Evolutionary conservation across 2,888 invertebrate genomes (phyloP).

Genomic region (Pseudococcus viburni): DNA sequence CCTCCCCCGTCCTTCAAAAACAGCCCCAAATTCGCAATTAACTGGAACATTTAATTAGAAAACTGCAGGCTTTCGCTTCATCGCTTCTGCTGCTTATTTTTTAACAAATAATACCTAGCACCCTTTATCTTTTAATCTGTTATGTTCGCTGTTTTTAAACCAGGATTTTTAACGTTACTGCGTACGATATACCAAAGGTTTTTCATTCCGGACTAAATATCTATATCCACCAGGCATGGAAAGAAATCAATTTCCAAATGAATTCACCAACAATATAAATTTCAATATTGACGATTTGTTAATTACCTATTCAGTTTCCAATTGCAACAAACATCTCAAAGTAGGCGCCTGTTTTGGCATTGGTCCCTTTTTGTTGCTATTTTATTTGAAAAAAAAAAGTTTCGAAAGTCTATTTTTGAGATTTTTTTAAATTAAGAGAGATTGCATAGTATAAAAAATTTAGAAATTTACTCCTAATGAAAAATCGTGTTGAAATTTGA

Average conservation of each 20-base stretch:
- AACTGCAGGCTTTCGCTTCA: slow-evolving; percentile 58
- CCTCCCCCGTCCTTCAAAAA: slow-evolving; percentile 60
- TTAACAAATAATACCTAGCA: slow-evolving; percentile 49
- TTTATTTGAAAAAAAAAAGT: too few relatives aligned
- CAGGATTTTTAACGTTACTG: background rate
- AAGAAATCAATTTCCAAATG: background rate
- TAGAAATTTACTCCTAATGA: too few relatives aligned
- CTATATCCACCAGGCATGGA: background rate
- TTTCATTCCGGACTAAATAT: background rate
- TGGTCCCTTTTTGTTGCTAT: too few relatives aligned
- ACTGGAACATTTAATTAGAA: slow-evolving; percentile 66
- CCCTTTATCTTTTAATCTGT: slow-evolving; percentile 52
- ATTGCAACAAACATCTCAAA: background rate
- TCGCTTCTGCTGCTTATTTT: slow-evolving; percentile 37
- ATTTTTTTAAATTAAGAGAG: too few relatives aligned
- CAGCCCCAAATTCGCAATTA: slow-evolving; percentile 63
- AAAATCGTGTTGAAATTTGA: too few relatives aligned
- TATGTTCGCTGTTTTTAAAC: background rate
- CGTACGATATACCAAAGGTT: background rate
- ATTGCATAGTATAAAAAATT: too few relatives aligned
- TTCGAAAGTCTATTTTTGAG: too few relatives aligned
- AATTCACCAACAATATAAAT: background rate
- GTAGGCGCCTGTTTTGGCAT: too few relatives aligned
- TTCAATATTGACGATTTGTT: background rate
- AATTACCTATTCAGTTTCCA: background rate